Base-by-base conservation (phyloP, 1,140 invertebrate genomes). In the Aphelinus atriplicis region DNA sequence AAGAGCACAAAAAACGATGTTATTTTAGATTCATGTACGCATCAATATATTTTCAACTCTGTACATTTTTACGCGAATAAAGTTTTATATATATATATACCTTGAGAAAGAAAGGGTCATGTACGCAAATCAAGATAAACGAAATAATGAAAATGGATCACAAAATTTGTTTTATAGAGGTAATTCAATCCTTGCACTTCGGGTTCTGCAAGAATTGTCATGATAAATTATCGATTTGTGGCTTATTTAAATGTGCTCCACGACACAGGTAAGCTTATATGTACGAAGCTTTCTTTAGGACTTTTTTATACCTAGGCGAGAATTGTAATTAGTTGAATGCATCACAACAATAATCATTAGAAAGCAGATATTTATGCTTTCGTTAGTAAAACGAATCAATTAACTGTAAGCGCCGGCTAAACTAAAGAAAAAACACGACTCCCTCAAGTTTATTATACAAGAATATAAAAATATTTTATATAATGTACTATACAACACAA, bases 401-500 rank as follows among this genome's bases (percentile, higher is more conserved):
- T 79, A 73, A 79, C 73, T 42, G 50, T 58, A 74, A 76, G 55
- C 74, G 75, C 68, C 50, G 51, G 53, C 53, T 75, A 74, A 55
- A 63, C 62, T 79, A 79, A 51, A 67, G 66, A 70, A 77, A 70
- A 73, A 75, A 77, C 70, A 78, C 47, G 69, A 68, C 71, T 73
- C 48, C 48, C 55, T 72, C 69, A 72, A 66, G 63, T 75, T 76
- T 78, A 81, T 78, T 72, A 69, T 76, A 77, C 73, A 76, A 70
- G 46, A 65, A 57, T 73, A 78, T 78, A 78, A 57, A 80, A 77
- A 77, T 80, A 80, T 63, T 75, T 76, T 72, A 74, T 77, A 78
- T 80, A 78, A 77, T 79, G 73, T 75, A 77, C 66, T 63, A 70
- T 80, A 77, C 73, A 78, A 61, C 53, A 80, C 67, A 75, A 78